Base-by-base conservation (phyloP, 1,140 invertebrate genomes). In the Gerris buenoi region DNA sequence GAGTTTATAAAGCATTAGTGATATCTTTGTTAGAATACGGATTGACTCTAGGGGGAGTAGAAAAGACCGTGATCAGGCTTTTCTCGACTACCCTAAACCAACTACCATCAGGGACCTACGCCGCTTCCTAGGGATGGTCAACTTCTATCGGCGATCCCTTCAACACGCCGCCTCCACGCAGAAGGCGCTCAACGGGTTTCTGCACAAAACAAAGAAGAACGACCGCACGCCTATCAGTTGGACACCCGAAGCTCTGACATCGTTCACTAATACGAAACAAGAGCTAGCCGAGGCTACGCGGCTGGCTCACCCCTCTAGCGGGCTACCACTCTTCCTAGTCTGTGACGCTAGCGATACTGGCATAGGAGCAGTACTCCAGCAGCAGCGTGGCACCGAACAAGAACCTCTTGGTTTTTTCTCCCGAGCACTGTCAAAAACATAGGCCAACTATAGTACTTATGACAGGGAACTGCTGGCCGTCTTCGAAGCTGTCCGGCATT, bases 1-100 rank as follows among this genome's bases (percentile, higher is more conserved):
- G n/a, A n/a, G n/a, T n/a, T n/a, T n/a, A n/a, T n/a, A n/a, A n/a
- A n/a, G n/a, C n/a, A n/a, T n/a, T n/a, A n/a, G n/a, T n/a, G n/a
- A 46, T 46, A 10, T 1, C 76, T 76, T 62, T 67, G 76, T 14
- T 76, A 76, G 10, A 72, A 76, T 68, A 2, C 29, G 10, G 69
- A 78, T 10, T 69, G 67, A 15, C n/a, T 61, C 0, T 13, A 72
- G 0, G 75, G 74, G 0, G 73, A 72, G 0, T 2, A 69, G 71
- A 0, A 46, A 69, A 1, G 70, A 74, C 1, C 73, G 72, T 29
- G 68, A 77, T 5, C 57, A 33, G 0, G 61, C 69, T 25, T 2
- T 65, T 2, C n/a, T 14, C 14, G 46, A 2, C 10, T 74, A 59
- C 28, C 68, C 71, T 0, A 69, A 67, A 58, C 33, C 33, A 10